Evolutionary conservation across 2,888 invertebrate species (phyloP).

Genomic region (Lobophora halterata): DNA sequence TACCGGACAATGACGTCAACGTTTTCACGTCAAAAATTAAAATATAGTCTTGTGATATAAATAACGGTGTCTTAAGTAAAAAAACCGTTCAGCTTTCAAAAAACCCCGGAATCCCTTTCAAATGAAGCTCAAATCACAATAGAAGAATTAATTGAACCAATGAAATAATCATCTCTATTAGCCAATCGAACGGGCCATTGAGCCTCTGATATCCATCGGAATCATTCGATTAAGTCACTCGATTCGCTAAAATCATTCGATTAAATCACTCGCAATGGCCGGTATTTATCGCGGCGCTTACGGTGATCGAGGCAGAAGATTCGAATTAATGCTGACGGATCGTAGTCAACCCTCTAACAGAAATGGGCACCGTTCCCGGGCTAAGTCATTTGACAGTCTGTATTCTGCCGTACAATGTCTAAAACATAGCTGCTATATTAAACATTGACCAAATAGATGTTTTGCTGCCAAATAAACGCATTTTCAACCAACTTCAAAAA

Average conservation of each 20-base stretch:
- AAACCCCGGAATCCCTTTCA: constrained; percentile 4
- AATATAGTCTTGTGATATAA: too few species aligned
- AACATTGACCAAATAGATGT: too few species aligned
- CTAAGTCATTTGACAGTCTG: too few species aligned
- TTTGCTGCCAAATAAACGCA: too few species aligned
- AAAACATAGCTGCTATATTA: constrained; percentile 1
- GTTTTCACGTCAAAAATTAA: too few species aligned
- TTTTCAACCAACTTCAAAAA: too few species aligned
- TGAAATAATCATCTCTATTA: constrained; percentile 22
- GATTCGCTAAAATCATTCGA: constrained; percentile 48
- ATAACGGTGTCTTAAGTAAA: constrained; percentile 3
- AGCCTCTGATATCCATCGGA: too few species aligned
- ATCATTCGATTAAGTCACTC: constrained; percentile 24
- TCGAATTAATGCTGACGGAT: constrained; percentile 62
- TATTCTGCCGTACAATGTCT: too few species aligned
- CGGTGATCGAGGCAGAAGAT: constrained; percentile 61
- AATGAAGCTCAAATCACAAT: constrained; percentile 9
- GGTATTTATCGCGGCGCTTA: constrained; percentile 65
- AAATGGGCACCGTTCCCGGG: not conserved
- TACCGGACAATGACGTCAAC: too few species aligned
- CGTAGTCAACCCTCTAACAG: constrained; percentile 36
- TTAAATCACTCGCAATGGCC: constrained; percentile 47
- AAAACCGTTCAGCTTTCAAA: not conserved
- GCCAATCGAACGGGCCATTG: constrained; percentile 12
- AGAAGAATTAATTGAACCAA: constrained; percentile 11